These are phyloP conservation scores for Micoletzkya japonica DNA, from an alignment of 2,888 invertebrate genomes.

Conservation along the genomic window DNA sequence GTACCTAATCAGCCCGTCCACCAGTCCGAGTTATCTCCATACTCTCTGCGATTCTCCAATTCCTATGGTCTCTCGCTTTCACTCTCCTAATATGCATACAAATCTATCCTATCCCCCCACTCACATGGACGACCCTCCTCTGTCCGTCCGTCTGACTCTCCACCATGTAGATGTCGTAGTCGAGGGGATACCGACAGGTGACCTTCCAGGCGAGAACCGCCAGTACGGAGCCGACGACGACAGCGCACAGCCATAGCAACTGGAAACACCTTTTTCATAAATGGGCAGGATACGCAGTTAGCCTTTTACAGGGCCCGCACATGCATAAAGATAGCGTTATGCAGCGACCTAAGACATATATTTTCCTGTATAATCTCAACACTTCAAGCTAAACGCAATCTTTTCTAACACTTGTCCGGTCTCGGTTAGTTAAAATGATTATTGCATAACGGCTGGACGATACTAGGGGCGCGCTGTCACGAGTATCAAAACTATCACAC, in stretches of 20 bases:
- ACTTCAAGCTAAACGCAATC: no score
- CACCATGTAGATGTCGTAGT: constrained; percentile 25
- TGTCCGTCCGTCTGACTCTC: constrained; percentile 15
- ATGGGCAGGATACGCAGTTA: no score
- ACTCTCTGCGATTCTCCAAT: neutral
- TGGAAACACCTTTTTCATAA: neutral
- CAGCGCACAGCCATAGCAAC: neutral
- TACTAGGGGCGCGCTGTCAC: no score
- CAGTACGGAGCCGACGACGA: neutral
- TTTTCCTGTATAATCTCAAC: no score
- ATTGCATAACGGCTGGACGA: no score
- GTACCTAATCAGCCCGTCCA: no score
- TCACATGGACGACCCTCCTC: constrained; percentile 15
- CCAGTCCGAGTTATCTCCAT: neutral
- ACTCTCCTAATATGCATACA: neutral
- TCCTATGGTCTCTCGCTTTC: neutral
- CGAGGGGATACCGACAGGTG: constrained; percentile 5
- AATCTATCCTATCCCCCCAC: neutral
- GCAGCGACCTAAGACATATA: no score
- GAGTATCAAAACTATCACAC: no score
- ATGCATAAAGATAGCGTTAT: no score
- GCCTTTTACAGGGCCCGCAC: no score
- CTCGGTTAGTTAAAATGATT: no score
- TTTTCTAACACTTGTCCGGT: no score
- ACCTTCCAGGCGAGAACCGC: constrained; percentile 16